These are phyloP conservation scores for Melopsittacus undulatus DNA, from an alignment of 2,797 vertebrate genomes.

Conservation along the genomic window DNA sequence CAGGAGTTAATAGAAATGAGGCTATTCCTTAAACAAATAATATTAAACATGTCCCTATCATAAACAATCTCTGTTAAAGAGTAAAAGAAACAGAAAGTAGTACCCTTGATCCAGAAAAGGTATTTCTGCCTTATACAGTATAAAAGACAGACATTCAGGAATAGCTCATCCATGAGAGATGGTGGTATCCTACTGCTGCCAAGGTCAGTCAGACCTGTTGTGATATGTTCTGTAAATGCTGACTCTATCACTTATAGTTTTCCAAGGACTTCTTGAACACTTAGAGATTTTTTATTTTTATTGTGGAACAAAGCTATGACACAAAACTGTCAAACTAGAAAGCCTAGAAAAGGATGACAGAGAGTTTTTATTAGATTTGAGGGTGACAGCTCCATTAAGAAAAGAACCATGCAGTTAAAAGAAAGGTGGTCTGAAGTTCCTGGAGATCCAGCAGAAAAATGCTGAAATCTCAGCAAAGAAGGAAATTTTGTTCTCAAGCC, in stretches of 20 bases:
- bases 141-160: constrained; percentile 24
- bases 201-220: constrained; percentile 47
- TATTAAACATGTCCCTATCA: not conserved
- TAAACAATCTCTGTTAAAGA: not conserved
- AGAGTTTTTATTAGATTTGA: constrained; percentile 29
- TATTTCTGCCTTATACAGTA: constrained; percentile 28
- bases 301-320: constrained; percentile 49
- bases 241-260: constrained; percentile 38
- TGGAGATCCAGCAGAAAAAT: constrained; percentile 12
- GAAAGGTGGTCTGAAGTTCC: not conserved
- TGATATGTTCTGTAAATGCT: constrained; percentile 29
- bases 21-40: not conserved
- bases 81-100: not conserved
- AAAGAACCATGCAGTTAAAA: not conserved
- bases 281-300: constrained; percentile 36
- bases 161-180: constrained; percentile 48
- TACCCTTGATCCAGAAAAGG: constrained; percentile 40
- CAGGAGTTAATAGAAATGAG: not conserved
- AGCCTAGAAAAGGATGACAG: constrained; percentile 20
- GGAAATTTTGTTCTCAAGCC: not conserved
- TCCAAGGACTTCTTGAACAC: constrained; percentile 55
- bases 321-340: not conserved
- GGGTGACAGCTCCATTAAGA: not conserved
- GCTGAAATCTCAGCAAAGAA: constrained; percentile 2
- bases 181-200: constrained; percentile 32